Percentiles rank a stretch among this genome's conserved stretches.
phyloP scores from a whole-genome alignment of 2,113 vertebrate species.

The Talpa occidentalis region DNA sequence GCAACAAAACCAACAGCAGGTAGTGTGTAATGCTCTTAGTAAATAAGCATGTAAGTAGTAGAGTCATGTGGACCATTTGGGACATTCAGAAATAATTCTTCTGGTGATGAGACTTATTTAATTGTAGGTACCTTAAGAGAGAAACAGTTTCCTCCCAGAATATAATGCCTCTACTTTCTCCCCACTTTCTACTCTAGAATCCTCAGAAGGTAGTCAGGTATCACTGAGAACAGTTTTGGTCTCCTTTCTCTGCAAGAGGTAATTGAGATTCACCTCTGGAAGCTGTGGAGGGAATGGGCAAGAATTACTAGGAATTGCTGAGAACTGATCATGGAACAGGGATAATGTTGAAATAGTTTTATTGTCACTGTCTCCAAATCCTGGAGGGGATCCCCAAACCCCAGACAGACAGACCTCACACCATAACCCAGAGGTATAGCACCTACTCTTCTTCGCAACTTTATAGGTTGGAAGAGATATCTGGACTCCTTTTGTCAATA shows the following conservation, averaged over 20 bases:
- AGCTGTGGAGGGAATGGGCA: not conserved
- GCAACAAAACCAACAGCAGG: not conserved
- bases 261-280: constrained; percentile 6
- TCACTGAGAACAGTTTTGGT: not conserved
- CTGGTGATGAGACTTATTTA: not conserved
- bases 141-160: not conserved
- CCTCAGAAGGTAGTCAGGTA: not conserved
- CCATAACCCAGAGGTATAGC: not conserved
- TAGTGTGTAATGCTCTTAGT: not conserved
- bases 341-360: not conserved
- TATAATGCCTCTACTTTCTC: not conserved
- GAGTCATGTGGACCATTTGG: not conserved
- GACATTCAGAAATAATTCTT: not conserved
- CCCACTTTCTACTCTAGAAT: not conserved
- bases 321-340: not conserved
- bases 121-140: not conserved
- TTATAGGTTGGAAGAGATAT: not conserved
- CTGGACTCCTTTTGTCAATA: not conserved
- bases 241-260: not conserved
- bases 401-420: not conserved
- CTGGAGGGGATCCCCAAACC: not conserved
- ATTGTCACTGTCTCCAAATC: not conserved
- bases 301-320: not conserved
- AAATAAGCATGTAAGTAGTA: not conserved
- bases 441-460: not conserved